Conservation (phyloP, 2,888 invertebrate genomes). For the Chromoteleia sp. region DNA sequence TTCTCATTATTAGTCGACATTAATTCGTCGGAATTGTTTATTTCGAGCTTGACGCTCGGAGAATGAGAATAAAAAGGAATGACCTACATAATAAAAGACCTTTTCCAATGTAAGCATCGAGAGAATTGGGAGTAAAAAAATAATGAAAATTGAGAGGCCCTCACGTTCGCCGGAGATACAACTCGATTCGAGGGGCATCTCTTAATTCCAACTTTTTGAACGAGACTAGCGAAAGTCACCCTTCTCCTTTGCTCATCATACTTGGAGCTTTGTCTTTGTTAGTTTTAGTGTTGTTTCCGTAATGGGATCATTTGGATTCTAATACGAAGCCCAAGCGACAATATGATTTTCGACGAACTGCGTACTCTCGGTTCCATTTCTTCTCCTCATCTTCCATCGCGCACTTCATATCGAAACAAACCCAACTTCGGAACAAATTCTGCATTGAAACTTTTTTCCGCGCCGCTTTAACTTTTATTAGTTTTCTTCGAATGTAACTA, state of each 20-base stretch:
- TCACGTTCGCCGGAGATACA: slow-evolving; percentile 31
- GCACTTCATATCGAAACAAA: slow-evolving; percentile 67
- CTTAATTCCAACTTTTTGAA: slow-evolving; percentile 79
- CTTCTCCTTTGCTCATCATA: slow-evolving; percentile 70
- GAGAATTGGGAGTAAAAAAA: slow-evolving; percentile 47
- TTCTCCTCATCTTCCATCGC: slow-evolving; percentile 62
- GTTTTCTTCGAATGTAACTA: slow-evolving; percentile 45
- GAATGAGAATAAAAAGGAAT: slow-evolving; percentile 7
- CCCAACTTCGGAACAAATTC: slow-evolving; percentile 51
- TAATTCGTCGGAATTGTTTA: slow-evolving; percentile 10
- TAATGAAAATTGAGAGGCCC: slow-evolving; percentile 63
- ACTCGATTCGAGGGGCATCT: slow-evolving; percentile 70
- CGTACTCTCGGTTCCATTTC: slow-evolving; percentile 71
- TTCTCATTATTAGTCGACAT: not conserved
- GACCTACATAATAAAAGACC: slow-evolving; percentile 42
- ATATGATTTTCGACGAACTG: slow-evolving; percentile 73
- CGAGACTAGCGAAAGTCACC: slow-evolving; percentile 71
- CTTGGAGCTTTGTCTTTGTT: slow-evolving; percentile 76
- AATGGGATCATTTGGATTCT: slow-evolving; percentile 80
- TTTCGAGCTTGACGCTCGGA: not conserved
- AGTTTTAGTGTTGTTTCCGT: slow-evolving; percentile 80
- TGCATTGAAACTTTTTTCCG: slow-evolving; percentile 57
- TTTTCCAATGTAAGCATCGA: slow-evolving; percentile 43
- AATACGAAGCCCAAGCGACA: slow-evolving; percentile 75
- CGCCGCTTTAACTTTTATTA: slow-evolving; percentile 60